Conservation (phyloP, 2,797 vertebrate genomes). For the Danio albolineatus region DNA sequence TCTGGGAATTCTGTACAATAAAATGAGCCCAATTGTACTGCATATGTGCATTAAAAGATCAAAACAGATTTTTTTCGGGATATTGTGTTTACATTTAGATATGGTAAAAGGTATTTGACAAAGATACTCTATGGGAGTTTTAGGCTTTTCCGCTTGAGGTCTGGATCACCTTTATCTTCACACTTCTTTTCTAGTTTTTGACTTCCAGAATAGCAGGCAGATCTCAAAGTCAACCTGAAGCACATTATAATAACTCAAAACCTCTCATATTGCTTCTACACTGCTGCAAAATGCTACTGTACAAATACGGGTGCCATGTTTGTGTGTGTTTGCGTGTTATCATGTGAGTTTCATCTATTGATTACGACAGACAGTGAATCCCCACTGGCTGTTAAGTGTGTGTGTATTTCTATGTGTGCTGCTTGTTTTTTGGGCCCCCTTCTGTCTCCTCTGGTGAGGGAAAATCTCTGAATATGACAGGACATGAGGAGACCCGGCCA, state of each 20-base stretch:
- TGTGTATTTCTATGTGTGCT: constrained; percentile 38
- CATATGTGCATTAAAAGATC: too few relatives aligned
- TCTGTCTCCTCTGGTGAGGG: constrained; percentile 52
- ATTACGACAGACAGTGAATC: constrained; percentile 70
- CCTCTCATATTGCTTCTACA: not conserved
- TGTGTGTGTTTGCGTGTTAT: constrained; percentile 7
- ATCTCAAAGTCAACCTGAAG: not conserved
- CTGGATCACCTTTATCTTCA: too few relatives aligned
- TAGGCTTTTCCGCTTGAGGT: too few relatives aligned
- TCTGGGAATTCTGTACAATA: too few relatives aligned
- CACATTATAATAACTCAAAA: not conserved
- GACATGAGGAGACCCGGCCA: constrained; percentile 47
- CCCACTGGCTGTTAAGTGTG: constrained; percentile 60
- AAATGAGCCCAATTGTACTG: too few relatives aligned
- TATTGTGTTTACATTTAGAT: too few relatives aligned
- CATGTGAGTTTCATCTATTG: constrained; percentile 67
- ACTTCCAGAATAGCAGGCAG: too few relatives aligned
- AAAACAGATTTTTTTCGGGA: too few relatives aligned
- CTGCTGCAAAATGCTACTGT: not conserved
- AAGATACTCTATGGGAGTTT: too few relatives aligned
- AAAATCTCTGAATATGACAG: constrained; percentile 53
- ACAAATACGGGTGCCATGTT: not conserved
- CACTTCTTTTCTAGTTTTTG: too few relatives aligned
- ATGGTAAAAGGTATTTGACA: too few relatives aligned
- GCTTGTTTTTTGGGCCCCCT: constrained; percentile 41